Evolutionary conservation across 2,888 invertebrate genomes (phyloP).

Genomic region (Frankliniella intonsa): DNA sequence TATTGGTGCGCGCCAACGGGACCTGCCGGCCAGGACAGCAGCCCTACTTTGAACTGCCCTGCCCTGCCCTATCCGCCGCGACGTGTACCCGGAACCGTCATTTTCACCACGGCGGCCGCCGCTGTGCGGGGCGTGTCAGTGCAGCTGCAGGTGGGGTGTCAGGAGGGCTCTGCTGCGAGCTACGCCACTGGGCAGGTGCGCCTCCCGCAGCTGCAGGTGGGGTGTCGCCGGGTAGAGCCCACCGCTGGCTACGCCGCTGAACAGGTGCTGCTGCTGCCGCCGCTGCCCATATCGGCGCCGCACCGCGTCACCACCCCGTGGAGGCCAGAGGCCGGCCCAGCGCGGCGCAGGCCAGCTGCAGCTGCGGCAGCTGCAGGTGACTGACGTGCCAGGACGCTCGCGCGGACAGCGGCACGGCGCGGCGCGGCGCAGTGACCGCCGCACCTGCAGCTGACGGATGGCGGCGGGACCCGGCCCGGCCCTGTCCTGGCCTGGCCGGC

Average conservation of each 20-base stretch:
- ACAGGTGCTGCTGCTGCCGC: neutral
- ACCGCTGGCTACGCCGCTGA: no score
- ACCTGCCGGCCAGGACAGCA: no score
- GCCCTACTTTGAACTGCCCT: neutral
- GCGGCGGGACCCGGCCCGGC: neutral
- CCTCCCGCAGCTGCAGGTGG: no score
- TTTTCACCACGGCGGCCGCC: neutral
- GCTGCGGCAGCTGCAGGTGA: neutral
- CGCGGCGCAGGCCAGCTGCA: neutral
- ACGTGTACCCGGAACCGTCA: no score
- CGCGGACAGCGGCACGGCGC: neutral
- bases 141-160: neutral
- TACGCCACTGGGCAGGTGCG: no score
- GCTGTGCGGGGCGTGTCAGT: neutral
- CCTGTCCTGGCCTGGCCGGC: neutral
- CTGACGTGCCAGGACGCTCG: conserved; percentile 7
- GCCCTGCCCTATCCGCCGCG: neutral
- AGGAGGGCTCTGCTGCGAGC: no score
- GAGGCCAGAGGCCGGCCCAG: neutral
- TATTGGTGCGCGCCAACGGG: neutral
- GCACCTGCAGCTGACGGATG: conserved; percentile 23
- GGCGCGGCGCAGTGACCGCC: neutral
- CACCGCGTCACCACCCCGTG: neutral
- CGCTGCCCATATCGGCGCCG: neutral
- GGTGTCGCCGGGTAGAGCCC: no score